These are phyloP conservation scores for Synanthedon tipuliformis DNA, from an alignment of 2,888 invertebrate species.

Conservation along the genomic window DNA sequence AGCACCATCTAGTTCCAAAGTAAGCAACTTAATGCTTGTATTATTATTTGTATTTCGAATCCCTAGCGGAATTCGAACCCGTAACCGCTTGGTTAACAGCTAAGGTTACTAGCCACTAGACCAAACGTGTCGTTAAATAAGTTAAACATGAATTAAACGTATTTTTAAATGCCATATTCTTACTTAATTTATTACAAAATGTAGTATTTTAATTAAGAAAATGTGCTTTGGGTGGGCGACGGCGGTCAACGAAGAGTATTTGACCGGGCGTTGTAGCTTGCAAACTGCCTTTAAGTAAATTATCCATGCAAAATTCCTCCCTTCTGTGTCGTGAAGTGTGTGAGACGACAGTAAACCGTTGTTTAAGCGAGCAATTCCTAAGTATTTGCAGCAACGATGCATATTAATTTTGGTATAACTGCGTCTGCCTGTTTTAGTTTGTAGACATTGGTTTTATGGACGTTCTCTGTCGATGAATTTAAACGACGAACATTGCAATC, in stretches of 20 bases:
- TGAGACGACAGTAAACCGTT: constrained; percentile 16
- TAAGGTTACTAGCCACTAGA: too few relatives aligned
- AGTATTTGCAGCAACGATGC: constrained; percentile 26
- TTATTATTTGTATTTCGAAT: too few relatives aligned
- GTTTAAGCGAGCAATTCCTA: constrained; percentile 34
- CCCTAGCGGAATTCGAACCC: too few relatives aligned
- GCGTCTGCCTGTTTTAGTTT: constrained; percentile 21
- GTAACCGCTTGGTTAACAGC: too few relatives aligned
- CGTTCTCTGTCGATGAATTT: background rate
- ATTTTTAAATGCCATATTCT: constrained; percentile 11
- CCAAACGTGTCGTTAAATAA: too few relatives aligned
- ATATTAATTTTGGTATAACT: constrained; percentile 37
- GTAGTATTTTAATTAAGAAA: constrained; percentile 44
- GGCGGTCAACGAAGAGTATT: constrained; percentile 26
- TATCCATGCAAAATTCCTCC: constrained; percentile 38
- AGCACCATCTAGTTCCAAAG: too few relatives aligned
- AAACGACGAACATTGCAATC: background rate
- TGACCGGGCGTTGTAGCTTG: constrained; percentile 42
- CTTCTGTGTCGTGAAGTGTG: constrained; percentile 17
- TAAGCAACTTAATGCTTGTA: too few relatives aligned
- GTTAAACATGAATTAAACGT: too few relatives aligned
- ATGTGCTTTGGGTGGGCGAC: constrained; percentile 28
- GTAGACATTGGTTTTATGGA: constrained; percentile 25
- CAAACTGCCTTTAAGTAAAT: constrained; percentile 51
- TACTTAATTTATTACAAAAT: constrained; percentile 17